phyloP scores from a whole-genome alignment of 2,113 vertebrate species.

The Eptesicus fuscus region DNA sequence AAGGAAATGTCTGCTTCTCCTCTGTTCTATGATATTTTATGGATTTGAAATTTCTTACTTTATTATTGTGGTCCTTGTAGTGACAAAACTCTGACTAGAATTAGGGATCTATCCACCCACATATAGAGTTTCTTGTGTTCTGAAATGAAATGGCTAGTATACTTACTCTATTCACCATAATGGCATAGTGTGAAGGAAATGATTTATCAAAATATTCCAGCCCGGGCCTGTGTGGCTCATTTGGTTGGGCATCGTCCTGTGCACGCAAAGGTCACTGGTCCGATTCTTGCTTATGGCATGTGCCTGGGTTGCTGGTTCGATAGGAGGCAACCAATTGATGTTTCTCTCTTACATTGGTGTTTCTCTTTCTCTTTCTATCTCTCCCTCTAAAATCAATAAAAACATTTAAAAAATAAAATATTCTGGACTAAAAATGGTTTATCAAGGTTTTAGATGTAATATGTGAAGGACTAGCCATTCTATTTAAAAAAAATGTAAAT shows the following conservation, averaged over 20 bases:
- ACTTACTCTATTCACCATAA: not conserved
- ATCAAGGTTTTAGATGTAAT: not conserved
- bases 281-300: not conserved
- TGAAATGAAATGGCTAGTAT: not conserved
- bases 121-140: not conserved
- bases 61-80: not conserved
- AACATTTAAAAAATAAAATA: not conserved
- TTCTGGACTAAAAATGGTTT: not conserved
- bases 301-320: not conserved
- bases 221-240: not conserved
- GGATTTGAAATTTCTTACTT: slow-evolving; percentile 15
- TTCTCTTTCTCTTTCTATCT: not conserved
- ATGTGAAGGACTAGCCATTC: not conserved
- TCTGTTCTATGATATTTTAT: slow-evolving; percentile 3
- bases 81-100: slow-evolving; percentile 15
- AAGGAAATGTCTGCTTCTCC: not conserved
- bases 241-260: not conserved
- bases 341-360: not conserved
- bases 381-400: not conserved
- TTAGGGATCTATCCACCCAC: not conserved
- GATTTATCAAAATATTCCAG: not conserved
- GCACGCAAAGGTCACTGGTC: not conserved
- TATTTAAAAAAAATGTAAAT: slow-evolving; percentile 4
- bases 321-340: not conserved
- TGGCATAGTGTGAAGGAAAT: not conserved